phyloP scores from a whole-genome alignment of 1,140 invertebrate genomes.

The Sarcophaga peregrina region DNA sequence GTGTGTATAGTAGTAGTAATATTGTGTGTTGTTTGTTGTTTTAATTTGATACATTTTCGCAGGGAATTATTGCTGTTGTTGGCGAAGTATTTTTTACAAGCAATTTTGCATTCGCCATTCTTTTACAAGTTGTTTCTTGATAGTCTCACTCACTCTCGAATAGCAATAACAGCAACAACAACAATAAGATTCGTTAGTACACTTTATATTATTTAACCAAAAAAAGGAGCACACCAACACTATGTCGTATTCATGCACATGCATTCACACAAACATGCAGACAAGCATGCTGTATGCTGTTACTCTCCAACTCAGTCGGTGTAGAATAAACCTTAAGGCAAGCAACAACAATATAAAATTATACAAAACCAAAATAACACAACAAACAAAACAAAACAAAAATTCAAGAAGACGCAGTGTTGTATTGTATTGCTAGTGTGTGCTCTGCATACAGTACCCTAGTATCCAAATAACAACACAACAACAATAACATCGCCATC shows the following conservation, averaged over 20 bases:
- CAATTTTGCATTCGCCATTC: neutral
- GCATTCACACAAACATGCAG: too few species aligned
- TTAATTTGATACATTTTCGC: neutral
- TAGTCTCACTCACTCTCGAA: neutral
- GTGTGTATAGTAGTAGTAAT: neutral
- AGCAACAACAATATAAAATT: slow-evolving; percentile 6
- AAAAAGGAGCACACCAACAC: neutral
- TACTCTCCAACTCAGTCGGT: neutral
- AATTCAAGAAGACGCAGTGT: neutral
- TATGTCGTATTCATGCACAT: too few species aligned
- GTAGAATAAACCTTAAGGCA: slow-evolving; percentile 20
- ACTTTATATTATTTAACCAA: slow-evolving; percentile 18
- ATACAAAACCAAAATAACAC: neutral
- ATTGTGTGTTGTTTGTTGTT: neutral
- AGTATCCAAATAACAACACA: neutral
- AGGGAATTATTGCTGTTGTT: neutral
- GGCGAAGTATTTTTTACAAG: neutral
- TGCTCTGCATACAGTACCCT: neutral
- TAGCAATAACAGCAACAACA: neutral
- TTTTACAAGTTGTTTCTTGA: neutral
- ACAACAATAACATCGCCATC: neutral
- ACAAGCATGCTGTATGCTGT: too few species aligned
- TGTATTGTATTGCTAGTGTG: neutral
- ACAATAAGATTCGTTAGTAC: neutral
- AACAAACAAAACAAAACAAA: neutral